Conservation (phyloP, 2,888 invertebrate species). For the Neoitamus cyanurus region DNA sequence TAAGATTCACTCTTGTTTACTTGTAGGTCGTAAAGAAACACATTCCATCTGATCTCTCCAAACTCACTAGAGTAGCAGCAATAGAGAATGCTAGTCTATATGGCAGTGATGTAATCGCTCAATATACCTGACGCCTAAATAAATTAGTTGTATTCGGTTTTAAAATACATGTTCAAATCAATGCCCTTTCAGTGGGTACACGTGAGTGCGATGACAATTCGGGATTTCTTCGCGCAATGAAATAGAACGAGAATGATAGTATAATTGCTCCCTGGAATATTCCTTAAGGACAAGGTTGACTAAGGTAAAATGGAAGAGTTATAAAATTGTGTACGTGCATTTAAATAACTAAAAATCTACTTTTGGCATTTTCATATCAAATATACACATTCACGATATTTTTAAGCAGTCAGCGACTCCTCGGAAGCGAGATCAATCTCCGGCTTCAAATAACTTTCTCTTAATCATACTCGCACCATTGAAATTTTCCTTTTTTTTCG, state of each 20-base stretch:
- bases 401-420: neutral
- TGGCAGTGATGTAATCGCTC: constrained; percentile 30
- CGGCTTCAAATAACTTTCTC: neutral
- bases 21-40: neutral
- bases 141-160: neutral
- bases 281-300: neutral
- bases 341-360: constrained; percentile 27
- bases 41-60: neutral
- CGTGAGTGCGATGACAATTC: neutral
- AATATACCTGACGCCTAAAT: neutral
- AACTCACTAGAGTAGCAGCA: neutral
- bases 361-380: constrained; percentile 41
- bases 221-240: neutral
- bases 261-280: constrained; percentile 5
- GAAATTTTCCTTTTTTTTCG: neutral
- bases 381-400: constrained; percentile 18
- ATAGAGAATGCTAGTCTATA: neutral
- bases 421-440: neutral
- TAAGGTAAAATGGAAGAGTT: constrained; percentile 28
- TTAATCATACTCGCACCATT: constrained; percentile 4
- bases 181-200: neutral
- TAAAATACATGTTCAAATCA: neutral
- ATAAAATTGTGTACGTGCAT: constrained; percentile 15
- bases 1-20: neutral
- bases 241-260: neutral